Percentiles rank a stretch among this genome's conserved stretches.
Evolutionary conservation across 2,797 vertebrate species (phyloP).

Genomic region (Scomberomorus guttatus): DNA sequence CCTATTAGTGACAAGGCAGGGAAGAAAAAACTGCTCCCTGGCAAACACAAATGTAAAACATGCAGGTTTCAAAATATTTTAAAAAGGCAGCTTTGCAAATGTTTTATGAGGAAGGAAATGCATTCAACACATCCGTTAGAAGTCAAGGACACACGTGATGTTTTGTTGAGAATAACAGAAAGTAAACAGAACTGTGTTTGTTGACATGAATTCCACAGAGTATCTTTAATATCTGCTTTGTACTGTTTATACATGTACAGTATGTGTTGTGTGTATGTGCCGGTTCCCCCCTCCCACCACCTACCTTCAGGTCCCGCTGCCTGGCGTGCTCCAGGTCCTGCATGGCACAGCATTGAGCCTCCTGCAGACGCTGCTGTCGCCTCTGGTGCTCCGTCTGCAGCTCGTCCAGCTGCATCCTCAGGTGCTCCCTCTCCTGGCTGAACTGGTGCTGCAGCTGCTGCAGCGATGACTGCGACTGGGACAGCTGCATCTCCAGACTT

Average conservation of each 20-base stretch:
- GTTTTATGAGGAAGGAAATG: background rate
- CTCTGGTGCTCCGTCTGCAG: slow-evolving; percentile 94
- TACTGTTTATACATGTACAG: background rate
- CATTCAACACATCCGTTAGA: background rate
- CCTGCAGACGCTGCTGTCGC: slow-evolving; percentile 93
- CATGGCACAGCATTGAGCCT: slow-evolving; percentile 92
- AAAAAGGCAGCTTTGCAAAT: background rate
- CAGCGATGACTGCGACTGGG: slow-evolving; percentile 96
- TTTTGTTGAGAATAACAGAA: background rate
- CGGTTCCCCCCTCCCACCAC: background rate
- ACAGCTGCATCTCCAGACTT: slow-evolving; percentile 98
- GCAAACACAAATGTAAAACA: no score
- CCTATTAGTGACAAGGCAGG: no score
- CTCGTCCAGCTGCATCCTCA: slow-evolving; percentile 95
- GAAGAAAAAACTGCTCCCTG: no score
- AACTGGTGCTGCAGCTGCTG: slow-evolving; percentile 98
- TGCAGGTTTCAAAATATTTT: background rate
- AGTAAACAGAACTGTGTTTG: background rate
- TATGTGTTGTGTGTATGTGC: background rate
- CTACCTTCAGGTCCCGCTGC: slow-evolving; percentile 92
- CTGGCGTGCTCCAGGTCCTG: slow-evolving; percentile 94
- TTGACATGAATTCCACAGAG: background rate
- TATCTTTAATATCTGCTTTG: background rate
- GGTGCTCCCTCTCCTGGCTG: slow-evolving; percentile 94
- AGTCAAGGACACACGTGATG: background rate